Conservation (phyloP, 2,888 invertebrate species). For the Atethmia centrago region DNA sequence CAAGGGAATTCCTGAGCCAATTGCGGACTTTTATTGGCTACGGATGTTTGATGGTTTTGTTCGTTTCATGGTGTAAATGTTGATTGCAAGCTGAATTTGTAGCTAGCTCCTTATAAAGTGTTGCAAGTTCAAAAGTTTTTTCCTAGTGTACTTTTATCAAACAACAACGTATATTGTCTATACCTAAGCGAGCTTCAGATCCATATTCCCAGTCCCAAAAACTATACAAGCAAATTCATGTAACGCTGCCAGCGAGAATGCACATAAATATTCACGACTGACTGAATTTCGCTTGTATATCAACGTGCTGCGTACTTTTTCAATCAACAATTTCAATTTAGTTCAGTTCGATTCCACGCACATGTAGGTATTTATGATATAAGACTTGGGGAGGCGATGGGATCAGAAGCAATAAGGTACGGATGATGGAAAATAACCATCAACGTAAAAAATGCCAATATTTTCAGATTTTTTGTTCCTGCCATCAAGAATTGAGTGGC, state of each 20-base stretch:
- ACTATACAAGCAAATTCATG: slow-evolving; percentile 46
- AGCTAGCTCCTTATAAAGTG: slow-evolving; percentile 10
- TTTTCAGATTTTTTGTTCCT: slow-evolving; percentile 14
- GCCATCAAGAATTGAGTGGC: slow-evolving; percentile 14
- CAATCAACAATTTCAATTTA: slow-evolving; percentile 68
- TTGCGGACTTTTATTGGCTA: slow-evolving; percentile 53
- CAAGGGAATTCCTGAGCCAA: slow-evolving; percentile 59
- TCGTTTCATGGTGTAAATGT: slow-evolving; percentile 29
- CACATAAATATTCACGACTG: slow-evolving; percentile 59
- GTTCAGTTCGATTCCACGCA: slow-evolving; percentile 57
- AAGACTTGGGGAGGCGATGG: slow-evolving; percentile 34
- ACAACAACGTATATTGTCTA: slow-evolving; percentile 6
- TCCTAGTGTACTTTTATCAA: slow-evolving; percentile 10
- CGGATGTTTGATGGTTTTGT: slow-evolving; percentile 35
- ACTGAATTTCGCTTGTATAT: slow-evolving; percentile 61
- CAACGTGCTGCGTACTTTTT: slow-evolving; percentile 57
- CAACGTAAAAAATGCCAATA: slow-evolving; percentile 23
- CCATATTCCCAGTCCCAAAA: slow-evolving; percentile 35
- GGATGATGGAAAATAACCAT: slow-evolving; percentile 45
- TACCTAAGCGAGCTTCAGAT: slow-evolving; percentile 1
- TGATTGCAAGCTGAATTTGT: neutral
- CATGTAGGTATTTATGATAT: slow-evolving; percentile 55
- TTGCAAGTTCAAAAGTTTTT: neutral
- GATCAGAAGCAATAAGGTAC: slow-evolving; percentile 34
- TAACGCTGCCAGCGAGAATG: slow-evolving; percentile 45